phyloP scores from a whole-genome alignment of 1,140 invertebrate species.

The Lordiphosa collinella region DNA sequence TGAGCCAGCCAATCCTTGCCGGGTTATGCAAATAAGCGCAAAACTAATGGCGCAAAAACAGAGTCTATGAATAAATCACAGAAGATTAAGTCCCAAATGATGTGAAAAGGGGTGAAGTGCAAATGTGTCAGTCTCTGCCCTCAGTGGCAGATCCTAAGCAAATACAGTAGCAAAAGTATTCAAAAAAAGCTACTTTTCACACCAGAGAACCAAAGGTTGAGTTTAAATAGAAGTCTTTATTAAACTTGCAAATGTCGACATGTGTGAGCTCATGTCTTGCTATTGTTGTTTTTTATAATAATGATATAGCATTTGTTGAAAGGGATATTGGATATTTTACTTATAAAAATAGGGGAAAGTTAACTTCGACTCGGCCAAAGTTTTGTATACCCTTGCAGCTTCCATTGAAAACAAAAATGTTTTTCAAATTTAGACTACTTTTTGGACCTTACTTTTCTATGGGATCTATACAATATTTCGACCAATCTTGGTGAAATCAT shows the following conservation, averaged over 20 bases:
- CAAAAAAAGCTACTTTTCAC: constrained; percentile 5
- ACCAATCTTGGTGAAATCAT: too few species aligned
- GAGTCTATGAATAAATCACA: constrained; percentile 75
- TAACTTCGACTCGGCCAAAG: too few species aligned
- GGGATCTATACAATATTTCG: too few species aligned
- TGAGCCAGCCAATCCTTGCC: constrained; percentile 23
- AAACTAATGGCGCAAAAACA: constrained; percentile 66
- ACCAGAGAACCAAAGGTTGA: constrained; percentile 13
- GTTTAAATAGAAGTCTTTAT: constrained; percentile 28
- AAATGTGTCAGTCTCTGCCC: constrained; percentile 33
- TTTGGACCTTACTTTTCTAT: too few species aligned
- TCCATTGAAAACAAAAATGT: too few species aligned
- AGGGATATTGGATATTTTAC: too few species aligned
- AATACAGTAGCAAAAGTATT: constrained; percentile 32
- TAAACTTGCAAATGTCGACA: constrained; percentile 51
- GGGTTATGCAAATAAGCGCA: constrained; percentile 59
- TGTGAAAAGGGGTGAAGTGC: constrained; percentile 61
- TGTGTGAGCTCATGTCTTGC: constrained; percentile 3
- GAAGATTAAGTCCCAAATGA: constrained; percentile 67
- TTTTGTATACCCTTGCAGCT: too few species aligned
- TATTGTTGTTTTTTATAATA: background rate
- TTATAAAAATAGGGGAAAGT: too few species aligned
- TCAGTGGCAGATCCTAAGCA: constrained; percentile 45
- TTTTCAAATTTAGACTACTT: too few species aligned
- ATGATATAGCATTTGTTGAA: background rate